Conservation (phyloP, 1,140 invertebrate genomes). For the Zaprionus inermis region DNA sequence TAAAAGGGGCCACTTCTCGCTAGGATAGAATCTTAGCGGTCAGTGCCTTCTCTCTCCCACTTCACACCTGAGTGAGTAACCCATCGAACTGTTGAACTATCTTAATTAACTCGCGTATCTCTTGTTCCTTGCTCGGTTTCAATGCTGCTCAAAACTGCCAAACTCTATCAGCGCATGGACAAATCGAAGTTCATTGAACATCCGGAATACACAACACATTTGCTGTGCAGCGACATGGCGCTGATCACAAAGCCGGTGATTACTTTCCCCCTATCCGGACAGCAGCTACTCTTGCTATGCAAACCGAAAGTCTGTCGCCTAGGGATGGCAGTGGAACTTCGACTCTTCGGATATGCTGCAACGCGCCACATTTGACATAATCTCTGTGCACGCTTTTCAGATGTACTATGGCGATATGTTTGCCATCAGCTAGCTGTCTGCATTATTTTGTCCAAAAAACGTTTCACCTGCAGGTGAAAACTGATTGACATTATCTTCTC, state of each 20-base stretch:
- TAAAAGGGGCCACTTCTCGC: no score
- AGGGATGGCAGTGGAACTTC: conserved; percentile 23
- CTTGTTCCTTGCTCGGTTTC: conserved; percentile 31
- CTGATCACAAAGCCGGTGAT: conserved; percentile 41
- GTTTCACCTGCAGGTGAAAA: background rate
- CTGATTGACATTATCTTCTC: conserved; percentile 84
- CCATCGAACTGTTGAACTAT: background rate
- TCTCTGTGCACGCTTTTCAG: conserved; percentile 27
- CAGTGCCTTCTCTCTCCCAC: conserved; percentile 87
- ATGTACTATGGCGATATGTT: conserved; percentile 10
- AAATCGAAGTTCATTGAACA: conserved; percentile 51
- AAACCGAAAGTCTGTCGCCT: conserved; percentile 27
- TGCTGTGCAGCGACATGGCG: conserved; percentile 43
- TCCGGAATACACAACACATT: conserved; percentile 18
- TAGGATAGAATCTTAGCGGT: conserved; percentile 11
- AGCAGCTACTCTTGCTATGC: background rate
- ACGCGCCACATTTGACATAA: conserved; percentile 30
- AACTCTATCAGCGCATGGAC: conserved; percentile 43
- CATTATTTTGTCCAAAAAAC: conserved; percentile 36
- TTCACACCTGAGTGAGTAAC: conserved; percentile 69
- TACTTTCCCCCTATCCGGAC: conserved; percentile 23
- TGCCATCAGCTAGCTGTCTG: conserved; percentile 36
- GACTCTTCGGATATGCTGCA: conserved; percentile 28
- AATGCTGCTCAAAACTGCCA: conserved; percentile 44
- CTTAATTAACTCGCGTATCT: background rate